A percentile compares a stretch with the other conserved stretches of the same genome.
phyloP scores from a whole-genome alignment of 2,888 invertebrate genomes.

The Drosophila silvestris region DNA sequence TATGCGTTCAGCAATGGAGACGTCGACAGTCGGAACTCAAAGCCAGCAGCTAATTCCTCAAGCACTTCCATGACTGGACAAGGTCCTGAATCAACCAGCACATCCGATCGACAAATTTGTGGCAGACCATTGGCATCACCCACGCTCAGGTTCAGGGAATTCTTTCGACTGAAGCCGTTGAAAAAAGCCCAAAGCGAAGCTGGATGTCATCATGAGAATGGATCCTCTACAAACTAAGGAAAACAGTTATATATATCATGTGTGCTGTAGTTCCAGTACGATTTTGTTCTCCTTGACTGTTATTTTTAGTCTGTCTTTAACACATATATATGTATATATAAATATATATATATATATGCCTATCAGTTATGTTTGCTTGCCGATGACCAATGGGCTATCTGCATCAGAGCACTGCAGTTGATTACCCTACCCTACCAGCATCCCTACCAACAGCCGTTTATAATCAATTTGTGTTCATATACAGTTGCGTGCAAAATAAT shows the following conservation, averaged over 20 bases:
- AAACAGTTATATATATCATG: neutral
- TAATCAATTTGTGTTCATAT: conserved; percentile 21
- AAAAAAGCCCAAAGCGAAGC: conserved; percentile 59
- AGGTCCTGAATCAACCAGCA: conserved; percentile 55
- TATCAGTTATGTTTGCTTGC: conserved; percentile 45
- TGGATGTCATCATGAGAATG: conserved; percentile 37
- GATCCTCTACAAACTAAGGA: conserved; percentile 73
- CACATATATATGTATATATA: neutral
- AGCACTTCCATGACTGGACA: conserved; percentile 45
- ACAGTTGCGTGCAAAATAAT: conserved; percentile 14
- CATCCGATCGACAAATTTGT: conserved; percentile 50
- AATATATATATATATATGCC: conserved; percentile 11
- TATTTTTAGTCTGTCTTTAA: conserved; percentile 46
- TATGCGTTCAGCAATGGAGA: conserved; percentile 11
- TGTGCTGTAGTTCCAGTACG: conserved; percentile 2
- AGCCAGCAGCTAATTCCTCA: conserved; percentile 34
- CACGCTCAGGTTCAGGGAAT: conserved; percentile 72
- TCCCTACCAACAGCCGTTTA: conserved; percentile 35
- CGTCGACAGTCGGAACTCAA: conserved; percentile 13
- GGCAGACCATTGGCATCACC: conserved; percentile 46
- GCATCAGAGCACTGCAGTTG: conserved; percentile 46
- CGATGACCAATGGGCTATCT: conserved; percentile 40
- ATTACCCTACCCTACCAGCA: conserved; percentile 30
- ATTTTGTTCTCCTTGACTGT: conserved; percentile 35
- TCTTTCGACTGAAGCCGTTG: conserved; percentile 71